Percentiles rank a stretch among this genome's conserved stretches.
These are phyloP conservation scores for Leptoclinus maculatus DNA, from an alignment of 2,797 vertebrate genomes.

Conservation along the genomic window DNA sequence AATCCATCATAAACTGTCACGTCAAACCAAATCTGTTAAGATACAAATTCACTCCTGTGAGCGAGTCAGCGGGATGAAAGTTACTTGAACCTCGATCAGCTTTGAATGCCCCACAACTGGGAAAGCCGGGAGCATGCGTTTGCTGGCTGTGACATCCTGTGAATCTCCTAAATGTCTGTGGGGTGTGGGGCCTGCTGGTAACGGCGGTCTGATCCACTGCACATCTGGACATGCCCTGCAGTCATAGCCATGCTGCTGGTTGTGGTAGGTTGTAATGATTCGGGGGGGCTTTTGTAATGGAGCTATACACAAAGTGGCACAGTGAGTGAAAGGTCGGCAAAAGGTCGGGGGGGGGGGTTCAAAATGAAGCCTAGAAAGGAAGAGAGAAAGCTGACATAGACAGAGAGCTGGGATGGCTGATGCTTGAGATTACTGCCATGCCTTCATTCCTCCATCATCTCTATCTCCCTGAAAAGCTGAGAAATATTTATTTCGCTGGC, in stretches of 20 bases:
- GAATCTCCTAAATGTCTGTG: conserved; percentile 42
- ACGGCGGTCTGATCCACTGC: conserved; percentile 18
- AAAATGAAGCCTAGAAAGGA: conserved; percentile 9
- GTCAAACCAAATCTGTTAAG: too few species aligned
- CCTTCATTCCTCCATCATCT: conserved; percentile 51
- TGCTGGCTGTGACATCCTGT: conserved; percentile 39
- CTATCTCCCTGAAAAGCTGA: conserved; percentile 51
- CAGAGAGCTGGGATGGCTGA: conserved; percentile 46
- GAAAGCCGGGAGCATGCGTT: conserved; percentile 22
- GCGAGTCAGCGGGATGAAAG: conserved; percentile 31
- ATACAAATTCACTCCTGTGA: conserved; percentile 31
- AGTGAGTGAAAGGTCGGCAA: not conserved
- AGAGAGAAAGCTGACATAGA: conserved; percentile 28
- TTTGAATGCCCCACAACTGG: conserved; percentile 22
- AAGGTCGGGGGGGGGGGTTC: not conserved
- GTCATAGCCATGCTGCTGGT: conserved; percentile 22
- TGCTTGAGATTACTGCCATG: conserved; percentile 33
- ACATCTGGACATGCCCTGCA: conserved; percentile 54
- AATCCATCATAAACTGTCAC: too few species aligned
- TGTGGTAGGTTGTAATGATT: conserved; percentile 24
- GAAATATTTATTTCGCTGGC: conserved; percentile 26
- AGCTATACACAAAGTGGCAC: conserved; percentile 17
- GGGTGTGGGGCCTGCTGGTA: conserved; percentile 37
- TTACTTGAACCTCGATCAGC: conserved; percentile 25
- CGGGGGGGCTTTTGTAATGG: conserved; percentile 30